Percentiles rank a stretch among this genome's conserved stretches.
Evolutionary conservation across 2,113 vertebrate species (phyloP).

Genomic region (Hyla sarda): DNA sequence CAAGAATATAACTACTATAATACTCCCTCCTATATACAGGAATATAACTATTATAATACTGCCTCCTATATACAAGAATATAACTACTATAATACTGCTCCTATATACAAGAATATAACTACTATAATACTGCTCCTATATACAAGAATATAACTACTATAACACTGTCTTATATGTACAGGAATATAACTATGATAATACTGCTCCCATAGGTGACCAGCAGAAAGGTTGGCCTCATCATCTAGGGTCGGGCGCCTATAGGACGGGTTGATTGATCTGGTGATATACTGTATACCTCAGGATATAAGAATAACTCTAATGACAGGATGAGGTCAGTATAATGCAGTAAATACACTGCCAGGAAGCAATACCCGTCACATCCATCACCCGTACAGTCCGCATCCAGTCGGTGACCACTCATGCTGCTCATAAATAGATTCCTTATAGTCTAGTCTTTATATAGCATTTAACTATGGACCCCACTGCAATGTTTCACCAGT

Average conservation of each 20-base stretch:
- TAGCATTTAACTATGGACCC: too few relatives aligned
- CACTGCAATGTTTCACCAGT: too few relatives aligned
- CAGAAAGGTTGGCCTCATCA: too few relatives aligned
- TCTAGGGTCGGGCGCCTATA: neutral
- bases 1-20: slow-evolving; percentile 12
- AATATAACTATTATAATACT: slow-evolving; percentile 9
- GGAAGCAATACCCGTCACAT: neutral
- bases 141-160: slow-evolving; percentile 3
- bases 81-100: slow-evolving; percentile 1
- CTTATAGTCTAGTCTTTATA: too few relatives aligned
- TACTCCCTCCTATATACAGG: neutral
- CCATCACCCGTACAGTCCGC: neutral
- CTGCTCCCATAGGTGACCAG: neutral
- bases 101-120: neutral
- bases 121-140: slow-evolving; percentile 7
- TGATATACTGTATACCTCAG: neutral
- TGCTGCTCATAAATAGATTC: too few relatives aligned
- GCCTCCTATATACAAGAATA: neutral
- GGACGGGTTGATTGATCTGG: neutral
- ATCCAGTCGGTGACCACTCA: neutral
- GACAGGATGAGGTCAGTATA: too few relatives aligned
- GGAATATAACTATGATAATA: neutral
- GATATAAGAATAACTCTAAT: too few relatives aligned
- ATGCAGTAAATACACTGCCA: neutral
- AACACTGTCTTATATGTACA: neutral